Conservation (phyloP, 2,888 invertebrate genomes). For the Lithophane socia region DNA sequence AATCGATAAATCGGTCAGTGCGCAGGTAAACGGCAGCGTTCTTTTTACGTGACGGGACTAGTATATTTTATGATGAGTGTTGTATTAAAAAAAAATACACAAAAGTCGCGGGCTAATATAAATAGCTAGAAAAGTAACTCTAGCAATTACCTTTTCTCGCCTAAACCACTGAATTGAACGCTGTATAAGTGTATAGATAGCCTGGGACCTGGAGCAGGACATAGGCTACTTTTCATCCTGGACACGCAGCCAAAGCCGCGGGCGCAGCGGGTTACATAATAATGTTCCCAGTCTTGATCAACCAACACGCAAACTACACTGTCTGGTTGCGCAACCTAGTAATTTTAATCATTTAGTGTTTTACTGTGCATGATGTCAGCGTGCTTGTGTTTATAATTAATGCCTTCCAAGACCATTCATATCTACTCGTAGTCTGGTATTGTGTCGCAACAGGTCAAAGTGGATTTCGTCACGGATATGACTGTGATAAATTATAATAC, state of each 20-base stretch:
- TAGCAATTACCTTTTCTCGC: no score
- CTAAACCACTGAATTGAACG: no score
- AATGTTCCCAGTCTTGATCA: slow-evolving; percentile 2
- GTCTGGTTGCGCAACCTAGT: slow-evolving; percentile 34
- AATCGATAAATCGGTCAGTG: no score
- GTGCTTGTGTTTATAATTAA: slow-evolving; percentile 62
- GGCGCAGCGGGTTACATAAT: not conserved
- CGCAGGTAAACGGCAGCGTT: no score
- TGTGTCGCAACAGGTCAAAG: slow-evolving; percentile 47
- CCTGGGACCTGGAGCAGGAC: not conserved
- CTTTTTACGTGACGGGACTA: no score
- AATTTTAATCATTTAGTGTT: slow-evolving; percentile 44
- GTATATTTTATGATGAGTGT: no score
- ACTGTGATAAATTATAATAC: slow-evolving; percentile 31
- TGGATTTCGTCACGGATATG: slow-evolving; percentile 44
- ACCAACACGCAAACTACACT: not conserved
- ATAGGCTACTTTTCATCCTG: not conserved
- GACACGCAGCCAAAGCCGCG: no score
- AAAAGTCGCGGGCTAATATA: no score
- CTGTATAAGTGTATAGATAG: no score
- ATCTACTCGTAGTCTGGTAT: slow-evolving; percentile 38
- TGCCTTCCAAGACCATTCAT: slow-evolving; percentile 53
- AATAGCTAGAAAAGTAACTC: no score
- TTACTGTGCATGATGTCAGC: slow-evolving; percentile 62
- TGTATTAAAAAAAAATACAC: no score